Conservation (phyloP, 2,113 vertebrate species). For the Vireo altiloquus region DNA sequence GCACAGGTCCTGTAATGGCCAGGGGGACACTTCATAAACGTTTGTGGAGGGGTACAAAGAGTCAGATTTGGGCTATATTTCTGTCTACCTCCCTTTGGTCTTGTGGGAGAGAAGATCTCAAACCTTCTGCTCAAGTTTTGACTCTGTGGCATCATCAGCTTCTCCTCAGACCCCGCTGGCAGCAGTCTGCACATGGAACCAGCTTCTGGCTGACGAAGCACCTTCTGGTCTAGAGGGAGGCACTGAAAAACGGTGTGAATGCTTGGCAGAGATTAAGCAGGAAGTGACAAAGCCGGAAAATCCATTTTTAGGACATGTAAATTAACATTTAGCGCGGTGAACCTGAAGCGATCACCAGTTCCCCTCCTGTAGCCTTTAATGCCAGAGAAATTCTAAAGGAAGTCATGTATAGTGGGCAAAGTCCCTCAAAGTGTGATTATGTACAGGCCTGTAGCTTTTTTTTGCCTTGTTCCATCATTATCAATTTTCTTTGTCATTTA, state of each 20-base stretch:
- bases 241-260: not conserved
- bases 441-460: not conserved
- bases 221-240: not conserved
- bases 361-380: not conserved
- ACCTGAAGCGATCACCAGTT: not conserved
- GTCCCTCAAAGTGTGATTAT: not conserved
- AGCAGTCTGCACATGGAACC: not conserved
- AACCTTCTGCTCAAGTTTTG: not conserved
- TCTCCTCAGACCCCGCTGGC: not conserved
- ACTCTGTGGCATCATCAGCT: not conserved
- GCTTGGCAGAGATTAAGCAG: not conserved
- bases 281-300: not conserved
- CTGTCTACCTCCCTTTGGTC: not conserved
- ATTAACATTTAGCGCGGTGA: not conserved
- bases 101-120: not conserved
- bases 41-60: not conserved
- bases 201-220: not conserved
- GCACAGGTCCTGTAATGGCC: not conserved
- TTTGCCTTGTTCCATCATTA: constrained; percentile 33
- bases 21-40: not conserved
- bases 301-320: not conserved
- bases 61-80: not conserved
- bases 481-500: constrained; percentile 51
- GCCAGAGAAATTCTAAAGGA: not conserved
- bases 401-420: not conserved